Conservation (phyloP, 2,797 vertebrate genomes). For the Acestrorhynchus altus region DNA sequence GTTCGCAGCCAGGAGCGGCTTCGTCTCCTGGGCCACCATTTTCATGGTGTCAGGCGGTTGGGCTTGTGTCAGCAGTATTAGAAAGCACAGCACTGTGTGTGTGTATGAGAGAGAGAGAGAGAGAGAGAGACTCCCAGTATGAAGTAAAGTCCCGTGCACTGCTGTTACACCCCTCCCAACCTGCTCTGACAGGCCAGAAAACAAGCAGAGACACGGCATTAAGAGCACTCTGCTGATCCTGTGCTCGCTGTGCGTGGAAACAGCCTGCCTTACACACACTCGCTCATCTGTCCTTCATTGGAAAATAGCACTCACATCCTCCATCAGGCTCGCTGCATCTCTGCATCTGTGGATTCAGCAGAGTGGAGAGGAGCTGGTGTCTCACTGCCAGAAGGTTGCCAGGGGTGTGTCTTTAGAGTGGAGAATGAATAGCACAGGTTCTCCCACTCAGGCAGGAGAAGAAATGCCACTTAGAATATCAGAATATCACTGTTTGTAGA, state of each 20-base stretch:
- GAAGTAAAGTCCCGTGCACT: background rate
- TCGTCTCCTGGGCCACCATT: slow-evolving; percentile 6
- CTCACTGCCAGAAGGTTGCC: background rate
- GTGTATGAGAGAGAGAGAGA: background rate
- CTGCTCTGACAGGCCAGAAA: slow-evolving; percentile 3
- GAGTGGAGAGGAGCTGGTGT: background rate
- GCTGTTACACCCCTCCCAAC: background rate
- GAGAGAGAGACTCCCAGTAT: background rate
- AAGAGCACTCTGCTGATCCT: background rate
- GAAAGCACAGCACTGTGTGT: background rate
- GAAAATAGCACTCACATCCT: background rate
- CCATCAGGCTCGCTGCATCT: background rate
- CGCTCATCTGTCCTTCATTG: background rate
- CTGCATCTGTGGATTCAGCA: background rate
- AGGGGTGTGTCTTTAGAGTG: background rate
- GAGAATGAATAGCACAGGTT: background rate
- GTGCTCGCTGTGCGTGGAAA: background rate
- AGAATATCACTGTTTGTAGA: too few relatives aligned
- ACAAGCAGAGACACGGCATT: slow-evolving; percentile 13
- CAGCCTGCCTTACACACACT: background rate
- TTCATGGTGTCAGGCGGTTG: background rate
- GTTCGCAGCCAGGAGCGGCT: background rate
- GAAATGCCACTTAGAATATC: too few relatives aligned
- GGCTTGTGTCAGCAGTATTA: slow-evolving; percentile 26
- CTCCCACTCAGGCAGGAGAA: too few relatives aligned